Evolutionary conservation across 2,888 invertebrate species (phyloP), one percentile per base, ranked within the genome.

Genomic region (Odontocerum albicorne): DNA sequence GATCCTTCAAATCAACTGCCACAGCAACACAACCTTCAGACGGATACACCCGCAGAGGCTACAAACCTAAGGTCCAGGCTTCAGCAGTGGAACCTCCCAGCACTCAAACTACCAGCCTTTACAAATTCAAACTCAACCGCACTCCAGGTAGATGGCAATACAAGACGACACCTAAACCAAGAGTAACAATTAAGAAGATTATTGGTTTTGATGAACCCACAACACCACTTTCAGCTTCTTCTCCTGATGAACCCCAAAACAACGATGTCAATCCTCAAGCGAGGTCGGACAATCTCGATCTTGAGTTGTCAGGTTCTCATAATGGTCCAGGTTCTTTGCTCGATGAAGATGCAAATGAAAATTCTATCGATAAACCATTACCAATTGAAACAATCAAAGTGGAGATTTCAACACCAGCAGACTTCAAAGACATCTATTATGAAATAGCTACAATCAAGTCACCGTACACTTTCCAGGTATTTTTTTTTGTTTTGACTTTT

Each of bases 371-470:
- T 65, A 81, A 80, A 64, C 80, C 80, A 42, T 80, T 82, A 21
- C 83, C 85, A 17, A 79, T 90, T 2, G 91, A 92, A 74, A 93
- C 92, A 2, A 74, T 93, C 49, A 91, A 90, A 71, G 89, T 93
- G 6, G 90, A 92, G 72, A 92, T 92, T 64, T 92, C 92, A 1
- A 92, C 92, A 1, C 90, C 92, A 1, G 87, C 88, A 20, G 90
- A 92, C 69, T 90, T 92, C 66, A 85, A 84, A 68, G 90, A 92
- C 70, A 82, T 89, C 62, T 92, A 93, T 67, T 92, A 90, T 67
- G 90, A 93, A 79, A 90, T 93, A 64, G 92, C 92, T 32, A 93
- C 93, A 2, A 89, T 93, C 62, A 91, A 90, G 71, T 91, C 92
- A 57, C 92, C 93, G 2, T 93, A 92, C 66, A 87, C 90, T 53